Percentiles rank a stretch among this genome's conserved stretches.
phyloP scores from a whole-genome alignment of 2,797 vertebrate genomes.

The Liparis tanakae region DNA sequence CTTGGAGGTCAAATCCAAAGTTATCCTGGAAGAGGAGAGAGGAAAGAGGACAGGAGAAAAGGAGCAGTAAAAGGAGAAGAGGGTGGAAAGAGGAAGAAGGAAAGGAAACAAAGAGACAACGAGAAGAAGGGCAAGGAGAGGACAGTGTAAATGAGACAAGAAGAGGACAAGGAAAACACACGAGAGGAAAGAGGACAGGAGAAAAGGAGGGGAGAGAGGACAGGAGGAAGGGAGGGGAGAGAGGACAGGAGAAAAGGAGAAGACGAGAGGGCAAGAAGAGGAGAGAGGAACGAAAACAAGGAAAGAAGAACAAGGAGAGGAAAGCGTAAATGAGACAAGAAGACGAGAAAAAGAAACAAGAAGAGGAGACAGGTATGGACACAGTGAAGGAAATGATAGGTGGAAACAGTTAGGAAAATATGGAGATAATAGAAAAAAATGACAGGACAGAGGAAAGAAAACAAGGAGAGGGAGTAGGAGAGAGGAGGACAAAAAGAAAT shows the following conservation, averaged over 20 bases:
- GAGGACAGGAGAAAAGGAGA: neutral
- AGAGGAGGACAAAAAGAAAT: neutral
- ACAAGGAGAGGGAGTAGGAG: neutral
- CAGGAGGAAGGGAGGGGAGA: too few species aligned
- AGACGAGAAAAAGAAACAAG: neutral
- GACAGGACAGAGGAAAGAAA: neutral
- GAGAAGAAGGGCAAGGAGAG: neutral
- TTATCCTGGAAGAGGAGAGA: conserved; percentile 85
- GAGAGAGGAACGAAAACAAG: neutral
- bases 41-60: neutral
- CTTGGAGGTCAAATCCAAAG: conserved; percentile 95
- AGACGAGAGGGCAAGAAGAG: too few species aligned
- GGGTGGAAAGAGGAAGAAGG: neutral
- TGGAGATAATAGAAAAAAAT: neutral
- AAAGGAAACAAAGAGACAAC: neutral
- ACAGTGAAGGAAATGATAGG: neutral
- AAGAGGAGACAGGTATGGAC: neutral
- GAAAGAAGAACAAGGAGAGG: neutral
- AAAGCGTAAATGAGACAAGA: neutral
- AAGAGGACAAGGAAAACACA: neutral
- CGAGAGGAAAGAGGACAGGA: neutral
- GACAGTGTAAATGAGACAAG: too few species aligned
- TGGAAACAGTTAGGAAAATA: neutral
- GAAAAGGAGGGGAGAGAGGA: too few species aligned
- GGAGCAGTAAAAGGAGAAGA: neutral